Percentiles rank a stretch among this genome's conserved stretches.
Conservation (phyloP, 2,797 vertebrate genomes). For the Sebastes iracundus region DNA sequence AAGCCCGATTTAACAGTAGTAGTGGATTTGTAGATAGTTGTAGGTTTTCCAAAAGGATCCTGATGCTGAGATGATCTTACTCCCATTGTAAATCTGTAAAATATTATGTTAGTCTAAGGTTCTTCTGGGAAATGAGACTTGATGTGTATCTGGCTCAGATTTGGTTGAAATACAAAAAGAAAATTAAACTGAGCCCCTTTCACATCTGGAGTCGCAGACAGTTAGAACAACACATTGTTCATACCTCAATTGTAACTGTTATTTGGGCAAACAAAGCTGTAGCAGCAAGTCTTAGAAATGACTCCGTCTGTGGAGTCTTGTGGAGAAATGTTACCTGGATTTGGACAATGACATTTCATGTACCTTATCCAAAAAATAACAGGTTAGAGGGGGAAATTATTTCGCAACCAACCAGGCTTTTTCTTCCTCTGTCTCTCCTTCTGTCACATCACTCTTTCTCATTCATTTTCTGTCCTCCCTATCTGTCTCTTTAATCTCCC, state of each 20-base stretch:
- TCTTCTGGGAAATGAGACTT: conserved; percentile 2
- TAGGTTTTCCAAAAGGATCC: conserved; percentile 17
- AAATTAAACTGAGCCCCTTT: background rate
- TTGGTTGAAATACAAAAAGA: conserved; percentile 5
- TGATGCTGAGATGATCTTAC: conserved; percentile 16
- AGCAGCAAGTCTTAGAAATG: background rate
- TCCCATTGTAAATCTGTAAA: conserved; percentile 23
- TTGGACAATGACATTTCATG: background rate
- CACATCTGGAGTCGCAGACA: conserved; percentile 7
- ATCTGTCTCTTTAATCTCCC: conserved; percentile 77
- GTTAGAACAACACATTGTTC: background rate
- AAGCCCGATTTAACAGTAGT: conserved; percentile 16
- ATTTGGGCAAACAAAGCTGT: background rate
- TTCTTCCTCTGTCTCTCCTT: conserved; percentile 23
- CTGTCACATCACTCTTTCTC: conserved; percentile 56
- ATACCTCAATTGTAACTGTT: background rate
- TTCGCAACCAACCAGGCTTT: background rate
- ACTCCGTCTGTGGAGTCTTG: background rate
- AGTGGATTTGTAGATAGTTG: conserved; percentile 16
- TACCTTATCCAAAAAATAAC: background rate
- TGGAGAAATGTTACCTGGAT: background rate
- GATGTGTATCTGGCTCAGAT: background rate
- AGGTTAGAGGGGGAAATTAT: background rate
- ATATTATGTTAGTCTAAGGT: conserved; percentile 8
- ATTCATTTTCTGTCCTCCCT: conserved; percentile 67